A percentile compares a stretch with the other conserved stretches of the same genome.
These are phyloP conservation scores for Nanger granti DNA, from an alignment of 2,113 vertebrate genomes.

Conservation along the genomic window DNA sequence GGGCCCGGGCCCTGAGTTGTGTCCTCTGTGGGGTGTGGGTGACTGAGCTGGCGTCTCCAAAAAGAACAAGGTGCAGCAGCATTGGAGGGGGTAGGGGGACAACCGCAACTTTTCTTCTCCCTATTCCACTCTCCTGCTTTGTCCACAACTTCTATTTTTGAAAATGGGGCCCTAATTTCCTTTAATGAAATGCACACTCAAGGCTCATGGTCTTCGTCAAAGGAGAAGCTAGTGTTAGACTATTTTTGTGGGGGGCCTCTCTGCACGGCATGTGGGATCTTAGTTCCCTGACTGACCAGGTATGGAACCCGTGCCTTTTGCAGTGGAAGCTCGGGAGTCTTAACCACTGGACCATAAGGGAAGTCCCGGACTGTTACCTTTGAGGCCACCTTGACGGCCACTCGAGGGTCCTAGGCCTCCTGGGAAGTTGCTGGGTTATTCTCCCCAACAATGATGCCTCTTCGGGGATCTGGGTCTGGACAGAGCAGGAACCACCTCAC, in stretches of 20 bases:
- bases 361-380: neutral
- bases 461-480: neutral
- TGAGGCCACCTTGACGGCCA: neutral
- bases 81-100: too few relatives aligned
- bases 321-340: neutral
- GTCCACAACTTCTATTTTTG: neutral
- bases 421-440: neutral
- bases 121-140: neutral
- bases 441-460: neutral
- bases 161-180: neutral
- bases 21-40: neutral
- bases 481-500: neutral
- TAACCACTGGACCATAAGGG: neutral
- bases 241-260: neutral
- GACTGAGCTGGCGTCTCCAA: neutral
- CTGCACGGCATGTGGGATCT: neutral
- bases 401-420: too few relatives aligned
- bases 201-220: neutral
- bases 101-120: neutral
- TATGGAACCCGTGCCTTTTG: neutral
- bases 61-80: neutral
- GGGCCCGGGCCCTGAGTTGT: fast-evolving
- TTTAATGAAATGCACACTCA: neutral
- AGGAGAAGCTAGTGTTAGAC: neutral
- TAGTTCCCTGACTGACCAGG: neutral